Base-by-base conservation (phyloP, 2,888 invertebrate species). In the Ectobius pallidus region DNA sequence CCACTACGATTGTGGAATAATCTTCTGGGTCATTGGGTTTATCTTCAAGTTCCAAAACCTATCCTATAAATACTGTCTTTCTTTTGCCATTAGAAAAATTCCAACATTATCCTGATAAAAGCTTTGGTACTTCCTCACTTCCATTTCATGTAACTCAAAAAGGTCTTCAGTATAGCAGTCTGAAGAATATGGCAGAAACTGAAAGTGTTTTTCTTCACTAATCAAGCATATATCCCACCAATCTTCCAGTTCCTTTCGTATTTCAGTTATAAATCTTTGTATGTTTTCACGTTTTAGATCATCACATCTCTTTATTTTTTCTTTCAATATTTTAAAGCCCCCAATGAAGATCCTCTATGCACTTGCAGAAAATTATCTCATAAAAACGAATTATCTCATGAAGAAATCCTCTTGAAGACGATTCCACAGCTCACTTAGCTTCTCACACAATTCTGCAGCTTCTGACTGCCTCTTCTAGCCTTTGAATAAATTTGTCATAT, bases 1-100 rank as follows among this genome's bases (percentile, higher is more conserved):
- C 96, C 95, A 0, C 96, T 96, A 46, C 97, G 87, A 82, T 96
- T 96, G 78, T 94, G 91, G 80, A 91, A 94, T 0, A 81, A 77
- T 58, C 96, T 87, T 91, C 91, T 0, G 94, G 93, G 78, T 94
- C 92, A n/a, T 88, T 87, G 0, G 92, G 91, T 69, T 90, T 88
- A 22, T 88, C 87, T 76, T 95, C 93, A 63, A 96, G 82, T 74
- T 92, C 91, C 1, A 88, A 89, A 92, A 91, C 79, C 92, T 90
- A 25, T 87, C 83, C 91, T 94, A 95, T 1, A 94, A 84, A 39
- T 87, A 84, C 75, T 90, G 87, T 63, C 93, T 88, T 73, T 90
- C 89, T 16, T 86, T 83, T 18, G 93, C 85, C 74, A 92, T 81
- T 0, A 89, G 86, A 78, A 89, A 91, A 61, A 93, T 89, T 74